These are phyloP conservation scores for Periphyllus acericola DNA, from an alignment of 2,888 invertebrate species.

Conservation along the genomic window DNA sequence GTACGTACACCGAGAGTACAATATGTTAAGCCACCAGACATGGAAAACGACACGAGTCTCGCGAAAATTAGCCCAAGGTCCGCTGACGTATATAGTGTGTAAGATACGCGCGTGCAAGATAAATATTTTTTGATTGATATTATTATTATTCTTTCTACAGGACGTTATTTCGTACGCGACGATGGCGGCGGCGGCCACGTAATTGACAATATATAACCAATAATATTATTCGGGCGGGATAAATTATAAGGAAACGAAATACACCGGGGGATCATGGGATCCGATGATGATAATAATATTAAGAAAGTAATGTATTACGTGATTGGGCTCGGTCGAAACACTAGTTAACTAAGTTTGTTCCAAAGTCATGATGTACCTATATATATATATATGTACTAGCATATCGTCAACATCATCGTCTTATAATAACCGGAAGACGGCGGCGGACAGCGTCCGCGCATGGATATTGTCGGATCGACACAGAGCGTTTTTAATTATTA, in stretches of 20 bases:
- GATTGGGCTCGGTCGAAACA: slow-evolving; percentile 44
- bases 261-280: slow-evolving; percentile 22
- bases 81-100: too few species aligned
- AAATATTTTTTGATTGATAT: not conserved
- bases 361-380: not conserved
- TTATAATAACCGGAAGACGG: not conserved
- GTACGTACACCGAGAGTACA: not conserved
- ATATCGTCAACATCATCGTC: not conserved
- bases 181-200: slow-evolving; percentile 4
- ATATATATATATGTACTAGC: too few species aligned
- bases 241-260: slow-evolving; percentile 45
- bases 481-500: not conserved
- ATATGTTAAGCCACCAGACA: not conserved
- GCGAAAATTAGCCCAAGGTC: slow-evolving; percentile 48
- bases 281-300: slow-evolving; percentile 43
- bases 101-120: not conserved
- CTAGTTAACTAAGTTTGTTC: slow-evolving; percentile 56
- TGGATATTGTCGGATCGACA: not conserved
- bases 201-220: slow-evolving; percentile 48
- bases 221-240: slow-evolving; percentile 29
- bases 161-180: slow-evolving; percentile 39
- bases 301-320: slow-evolving; percentile 60
- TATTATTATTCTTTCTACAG: slow-evolving; percentile 18
- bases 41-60: not conserved
- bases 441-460: not conserved